These are phyloP conservation scores for Drosophila kurseongensis DNA, from an alignment of 1,140 invertebrate species.

Conservation along the genomic window DNA sequence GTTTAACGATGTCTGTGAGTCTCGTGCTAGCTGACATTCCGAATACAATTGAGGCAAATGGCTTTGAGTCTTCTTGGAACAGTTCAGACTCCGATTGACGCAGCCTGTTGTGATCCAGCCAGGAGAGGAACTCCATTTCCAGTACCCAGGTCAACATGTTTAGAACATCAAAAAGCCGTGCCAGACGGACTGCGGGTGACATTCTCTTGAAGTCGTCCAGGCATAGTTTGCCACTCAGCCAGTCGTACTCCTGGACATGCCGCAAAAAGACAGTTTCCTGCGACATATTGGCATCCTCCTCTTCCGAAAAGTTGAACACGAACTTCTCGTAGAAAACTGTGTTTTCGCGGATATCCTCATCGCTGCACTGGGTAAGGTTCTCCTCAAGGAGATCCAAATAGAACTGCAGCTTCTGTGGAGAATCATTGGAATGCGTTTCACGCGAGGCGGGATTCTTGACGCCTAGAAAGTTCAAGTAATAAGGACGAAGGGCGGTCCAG, in stretches of 20 bases:
- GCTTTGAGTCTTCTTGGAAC: conserved; percentile 57
- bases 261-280: conserved; percentile 45
- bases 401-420: conserved; percentile 50
- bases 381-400: conserved; percentile 54
- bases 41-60: conserved; percentile 57
- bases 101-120: conserved; percentile 66
- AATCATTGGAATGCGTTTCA: neutral
- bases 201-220: conserved; percentile 64
- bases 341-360: conserved; percentile 23
- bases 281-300: conserved; percentile 44
- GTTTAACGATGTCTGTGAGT: conserved; percentile 39
- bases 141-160: conserved; percentile 57
- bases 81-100: conserved; percentile 59
- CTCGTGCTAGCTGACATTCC: conserved; percentile 36
- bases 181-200: conserved; percentile 47
- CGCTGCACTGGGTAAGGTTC: conserved; percentile 45
- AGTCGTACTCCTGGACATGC: conserved; percentile 67
- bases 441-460: conserved; percentile 2
- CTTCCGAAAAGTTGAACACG: conserved; percentile 31
- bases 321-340: conserved; percentile 48
- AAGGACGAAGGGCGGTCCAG: conserved; percentile 65
- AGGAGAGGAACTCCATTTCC: conserved; percentile 61
- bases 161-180: conserved; percentile 54
- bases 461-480: conserved; percentile 61
- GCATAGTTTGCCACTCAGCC: conserved; percentile 58